These are phyloP conservation scores for Phengaris alcon DNA, from an alignment of 2,888 invertebrate species.

Conservation along the genomic window DNA sequence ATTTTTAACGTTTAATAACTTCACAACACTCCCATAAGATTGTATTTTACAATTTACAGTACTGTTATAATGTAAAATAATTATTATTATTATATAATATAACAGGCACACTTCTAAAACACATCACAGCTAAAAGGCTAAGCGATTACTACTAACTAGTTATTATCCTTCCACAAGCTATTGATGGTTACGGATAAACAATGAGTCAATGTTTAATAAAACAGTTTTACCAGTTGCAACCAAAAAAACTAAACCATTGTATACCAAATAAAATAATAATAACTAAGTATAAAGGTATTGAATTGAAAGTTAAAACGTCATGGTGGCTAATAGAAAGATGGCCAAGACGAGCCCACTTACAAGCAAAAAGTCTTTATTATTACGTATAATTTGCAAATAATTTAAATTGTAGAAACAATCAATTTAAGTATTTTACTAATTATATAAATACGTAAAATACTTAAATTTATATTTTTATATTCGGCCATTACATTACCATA, in stretches of 20 bases:
- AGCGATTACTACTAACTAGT: slow-evolving; percentile 42
- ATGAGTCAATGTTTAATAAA: slow-evolving; percentile 28
- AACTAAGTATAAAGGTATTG: no score
- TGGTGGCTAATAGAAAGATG: no score
- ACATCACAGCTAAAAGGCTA: slow-evolving; percentile 64
- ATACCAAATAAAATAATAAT: no score
- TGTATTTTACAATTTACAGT: slow-evolving; percentile 27
- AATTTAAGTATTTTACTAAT: not conserved
- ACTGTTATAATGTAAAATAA: slow-evolving; percentile 14
- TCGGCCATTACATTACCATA: no score
- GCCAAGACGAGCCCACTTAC: no score
- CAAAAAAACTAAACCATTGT: no score
- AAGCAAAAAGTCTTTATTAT: no score
- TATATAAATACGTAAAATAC: not conserved
- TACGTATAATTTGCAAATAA: not conserved
- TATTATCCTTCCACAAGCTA: slow-evolving; percentile 7
- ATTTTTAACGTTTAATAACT: slow-evolving; percentile 23
- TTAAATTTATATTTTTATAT: not conserved
- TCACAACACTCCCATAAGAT: slow-evolving; percentile 42
- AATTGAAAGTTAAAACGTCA: no score
- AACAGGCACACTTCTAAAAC: slow-evolving; percentile 66
- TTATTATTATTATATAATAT: slow-evolving; percentile 38
- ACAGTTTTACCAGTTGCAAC: slow-evolving; percentile 3
- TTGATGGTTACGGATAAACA: not conserved
- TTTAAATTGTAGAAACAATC: not conserved